These are phyloP conservation scores for Eulemur macaco DNA, from an alignment of 2,113 vertebrate genomes.

Conservation along the genomic window DNA sequence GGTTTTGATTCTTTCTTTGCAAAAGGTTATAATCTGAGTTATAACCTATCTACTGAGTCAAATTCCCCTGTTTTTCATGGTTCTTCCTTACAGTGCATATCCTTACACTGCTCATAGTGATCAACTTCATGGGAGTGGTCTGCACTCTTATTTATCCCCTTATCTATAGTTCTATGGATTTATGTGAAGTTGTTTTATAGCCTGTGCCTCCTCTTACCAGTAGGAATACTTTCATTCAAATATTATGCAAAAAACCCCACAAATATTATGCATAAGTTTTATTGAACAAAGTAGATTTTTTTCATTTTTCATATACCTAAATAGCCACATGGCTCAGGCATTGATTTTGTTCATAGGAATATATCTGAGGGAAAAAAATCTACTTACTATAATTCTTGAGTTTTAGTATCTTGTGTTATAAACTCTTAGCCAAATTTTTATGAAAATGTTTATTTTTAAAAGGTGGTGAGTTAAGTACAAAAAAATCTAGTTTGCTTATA, in stretches of 20 bases:
- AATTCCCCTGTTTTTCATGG: neutral
- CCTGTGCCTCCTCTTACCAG: neutral
- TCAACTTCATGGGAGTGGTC: neutral
- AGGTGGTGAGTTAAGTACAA: neutral
- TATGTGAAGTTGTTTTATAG: neutral
- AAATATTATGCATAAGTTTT: neutral
- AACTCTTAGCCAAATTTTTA: constrained; percentile 27
- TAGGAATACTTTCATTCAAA: constrained; percentile 1
- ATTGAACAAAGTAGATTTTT: neutral
- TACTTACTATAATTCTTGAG: constrained; percentile 29
- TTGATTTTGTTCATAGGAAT: constrained; percentile 41
- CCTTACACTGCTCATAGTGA: neutral
- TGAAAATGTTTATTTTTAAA: constrained; percentile 10
- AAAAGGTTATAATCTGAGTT: constrained; percentile 27
- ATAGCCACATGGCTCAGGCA: neutral
- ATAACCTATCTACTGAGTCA: neutral
- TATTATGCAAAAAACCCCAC: neutral
- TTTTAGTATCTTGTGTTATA: constrained; percentile 42
- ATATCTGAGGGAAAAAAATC: constrained; percentile 2
- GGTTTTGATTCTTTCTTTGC: constrained; percentile 3
- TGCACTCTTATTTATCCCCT: neutral
- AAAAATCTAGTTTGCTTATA: constrained; percentile 36
- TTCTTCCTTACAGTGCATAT: neutral
- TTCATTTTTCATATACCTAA: neutral
- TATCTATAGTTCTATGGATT: neutral